These are phyloP conservation scores for Priocnemis perturbator DNA, from an alignment of 2,888 invertebrate species.

Conservation along the genomic window DNA sequence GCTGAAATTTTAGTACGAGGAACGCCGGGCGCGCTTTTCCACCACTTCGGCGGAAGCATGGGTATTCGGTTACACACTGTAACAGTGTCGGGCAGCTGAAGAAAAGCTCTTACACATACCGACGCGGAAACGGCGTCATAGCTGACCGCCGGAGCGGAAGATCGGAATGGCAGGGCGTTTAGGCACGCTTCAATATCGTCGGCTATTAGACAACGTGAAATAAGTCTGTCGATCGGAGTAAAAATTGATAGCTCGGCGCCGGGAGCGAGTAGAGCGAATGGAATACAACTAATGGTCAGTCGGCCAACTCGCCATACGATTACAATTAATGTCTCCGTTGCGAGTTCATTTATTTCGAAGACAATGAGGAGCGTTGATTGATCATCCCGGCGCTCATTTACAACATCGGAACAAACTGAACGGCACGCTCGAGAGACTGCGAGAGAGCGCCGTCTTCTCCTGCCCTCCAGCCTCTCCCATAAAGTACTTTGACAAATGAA, in stretches of 20 bases:
- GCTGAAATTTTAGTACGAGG: slow-evolving; percentile 67
- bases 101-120: too few species aligned
- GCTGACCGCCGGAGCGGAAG: too few species aligned
- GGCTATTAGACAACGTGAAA: too few species aligned
- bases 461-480: background rate
- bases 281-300: too few species aligned
- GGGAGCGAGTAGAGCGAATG: too few species aligned
- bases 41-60: slow-evolving; percentile 15
- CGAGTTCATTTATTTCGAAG: too few species aligned
- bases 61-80: background rate
- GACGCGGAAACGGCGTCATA: too few species aligned
- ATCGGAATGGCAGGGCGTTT: too few species aligned
- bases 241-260: background rate
- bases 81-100: background rate
- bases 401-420: background rate
- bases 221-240: background rate
- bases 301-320: too few species aligned
- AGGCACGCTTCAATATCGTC: too few species aligned
- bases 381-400: background rate
- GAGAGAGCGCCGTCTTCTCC: slow-evolving; percentile 1
- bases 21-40: slow-evolving; percentile 45
- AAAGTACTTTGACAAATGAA: slow-evolving; percentile 35
- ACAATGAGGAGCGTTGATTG: slow-evolving; percentile 8
- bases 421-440: slow-evolving; percentile 1
- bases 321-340: too few species aligned